phyloP scores from a whole-genome alignment of 2,113 vertebrate species.

The Sisor rabdophorus region DNA sequence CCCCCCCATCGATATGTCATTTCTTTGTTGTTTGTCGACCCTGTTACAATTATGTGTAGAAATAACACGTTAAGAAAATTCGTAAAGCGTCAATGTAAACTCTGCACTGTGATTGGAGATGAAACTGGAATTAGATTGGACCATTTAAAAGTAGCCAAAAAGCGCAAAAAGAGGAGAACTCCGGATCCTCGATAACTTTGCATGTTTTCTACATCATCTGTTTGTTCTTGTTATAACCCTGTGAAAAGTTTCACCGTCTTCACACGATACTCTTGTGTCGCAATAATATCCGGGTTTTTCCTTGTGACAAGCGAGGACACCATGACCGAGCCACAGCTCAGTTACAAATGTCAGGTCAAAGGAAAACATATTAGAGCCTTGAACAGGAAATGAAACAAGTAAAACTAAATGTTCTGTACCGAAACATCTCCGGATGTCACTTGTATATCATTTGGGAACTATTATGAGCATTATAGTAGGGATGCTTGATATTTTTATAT shows the following conservation, averaged over 20 bases:
- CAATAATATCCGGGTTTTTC: slow-evolving; percentile 29
- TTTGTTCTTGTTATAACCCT: background rate
- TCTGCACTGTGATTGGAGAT: no score
- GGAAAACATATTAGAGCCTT: background rate
- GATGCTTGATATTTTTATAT: no score
- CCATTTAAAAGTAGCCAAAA: no score
- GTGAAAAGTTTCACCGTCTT: slow-evolving; percentile 18
- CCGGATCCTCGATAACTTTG: no score
- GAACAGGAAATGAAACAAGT: background rate
- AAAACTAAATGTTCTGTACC: background rate
- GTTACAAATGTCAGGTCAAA: slow-evolving; percentile 5
- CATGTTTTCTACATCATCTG: slow-evolving; percentile 6
- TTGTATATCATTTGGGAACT: background rate
- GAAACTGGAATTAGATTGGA: no score
- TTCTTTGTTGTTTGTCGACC: no score
- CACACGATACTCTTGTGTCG: slow-evolving; percentile 20
- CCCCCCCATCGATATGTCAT: no score
- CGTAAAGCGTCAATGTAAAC: no score
- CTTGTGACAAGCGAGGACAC: slow-evolving; percentile 11
- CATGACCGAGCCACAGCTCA: slow-evolving; percentile 9
- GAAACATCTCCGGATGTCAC: no score
- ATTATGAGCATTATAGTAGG: background rate
- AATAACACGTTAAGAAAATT: no score
- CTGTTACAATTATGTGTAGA: no score
- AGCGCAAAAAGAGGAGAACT: no score